Base-by-base conservation (phyloP, 2,888 invertebrate species). In the Hartigia nigra region DNA sequence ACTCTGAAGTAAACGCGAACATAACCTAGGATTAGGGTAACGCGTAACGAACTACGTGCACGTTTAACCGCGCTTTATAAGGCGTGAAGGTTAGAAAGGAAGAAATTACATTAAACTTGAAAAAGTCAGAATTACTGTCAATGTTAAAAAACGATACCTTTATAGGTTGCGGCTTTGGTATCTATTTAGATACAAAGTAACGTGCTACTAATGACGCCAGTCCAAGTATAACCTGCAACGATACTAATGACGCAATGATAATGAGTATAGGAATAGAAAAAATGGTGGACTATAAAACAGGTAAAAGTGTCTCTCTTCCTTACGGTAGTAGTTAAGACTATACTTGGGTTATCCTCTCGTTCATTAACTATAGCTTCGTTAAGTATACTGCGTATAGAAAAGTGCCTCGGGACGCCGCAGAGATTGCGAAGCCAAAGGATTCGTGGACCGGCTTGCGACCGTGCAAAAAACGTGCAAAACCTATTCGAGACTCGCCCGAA, bases 391-490 rank as follows among this genome's bases (percentile, higher is more conserved):
- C 31, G 74, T 76, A 74, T 55, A 75, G 78, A 76, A 77, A 37
- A 78, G 74, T 69, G 70, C 39, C 69, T 70, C 34, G 76, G 69
- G 70, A 74, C 76, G 70, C 37, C 11, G 75, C 23, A 69, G 74
- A 72, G 37, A 72, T 11, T 55, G 23, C 9, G 72, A 69, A 80
- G 77, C 75, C 37, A 55, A 76, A n/a, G 69, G 75, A 70, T 74
- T 70, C 75, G 79, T 32, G 80, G 79, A 80, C 80, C 80, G 77
- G 77, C 80, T 80, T 31, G 69, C 34, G 36, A 78, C 74, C 32
- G 72, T 70, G 35, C 72, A 77, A 78, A 80, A 79, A 55, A 75
- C 76, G 80, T 76, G 86, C 85, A 84, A 88, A 85, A 87, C 83
- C 81, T 79, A 81, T 81, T 79, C 80, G 83, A 82, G 81, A 79